phyloP scores from a whole-genome alignment of 2,113 vertebrate species.

The Strix uralensis region DNA sequence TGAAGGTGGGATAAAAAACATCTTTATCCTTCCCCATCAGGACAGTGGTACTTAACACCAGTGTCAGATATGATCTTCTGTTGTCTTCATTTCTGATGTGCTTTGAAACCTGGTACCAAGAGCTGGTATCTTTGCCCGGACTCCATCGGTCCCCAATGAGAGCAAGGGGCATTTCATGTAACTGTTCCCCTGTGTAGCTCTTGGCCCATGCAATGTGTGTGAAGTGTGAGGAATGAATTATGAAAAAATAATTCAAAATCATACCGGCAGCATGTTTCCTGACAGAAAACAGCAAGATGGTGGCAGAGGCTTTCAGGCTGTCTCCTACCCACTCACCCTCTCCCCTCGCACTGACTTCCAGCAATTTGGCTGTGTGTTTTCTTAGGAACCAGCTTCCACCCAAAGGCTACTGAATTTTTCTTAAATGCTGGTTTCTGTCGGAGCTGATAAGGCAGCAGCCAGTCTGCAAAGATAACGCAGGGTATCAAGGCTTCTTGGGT shows the following conservation, averaged over 20 bases:
- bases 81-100: background rate
- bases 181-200: conserved; percentile 40
- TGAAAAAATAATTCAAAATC: background rate
- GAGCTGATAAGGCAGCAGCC: conserved; percentile 59
- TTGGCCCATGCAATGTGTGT: conserved; percentile 10
- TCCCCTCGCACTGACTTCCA: background rate
- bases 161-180: background rate
- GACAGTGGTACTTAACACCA: background rate
- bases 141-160: background rate
- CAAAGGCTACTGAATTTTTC: conserved; percentile 22
- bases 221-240: background rate
- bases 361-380: background rate
- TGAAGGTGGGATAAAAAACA: too few relatives aligned
- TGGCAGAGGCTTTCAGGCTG: background rate
- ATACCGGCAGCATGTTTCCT: background rate
- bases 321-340: background rate
- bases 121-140: background rate
- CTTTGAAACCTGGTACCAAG: background rate
- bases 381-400: conserved; percentile 25
- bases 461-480: conserved; percentile 27
- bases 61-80: fast-evolving
- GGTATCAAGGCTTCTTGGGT: background rate
- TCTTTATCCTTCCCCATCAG: background rate
- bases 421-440: background rate
- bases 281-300: background rate